Percentiles rank a stretch among this genome's conserved stretches.
phyloP scores from a whole-genome alignment of 2,113 vertebrate genomes.

The Pardalotus punctatus region DNA sequence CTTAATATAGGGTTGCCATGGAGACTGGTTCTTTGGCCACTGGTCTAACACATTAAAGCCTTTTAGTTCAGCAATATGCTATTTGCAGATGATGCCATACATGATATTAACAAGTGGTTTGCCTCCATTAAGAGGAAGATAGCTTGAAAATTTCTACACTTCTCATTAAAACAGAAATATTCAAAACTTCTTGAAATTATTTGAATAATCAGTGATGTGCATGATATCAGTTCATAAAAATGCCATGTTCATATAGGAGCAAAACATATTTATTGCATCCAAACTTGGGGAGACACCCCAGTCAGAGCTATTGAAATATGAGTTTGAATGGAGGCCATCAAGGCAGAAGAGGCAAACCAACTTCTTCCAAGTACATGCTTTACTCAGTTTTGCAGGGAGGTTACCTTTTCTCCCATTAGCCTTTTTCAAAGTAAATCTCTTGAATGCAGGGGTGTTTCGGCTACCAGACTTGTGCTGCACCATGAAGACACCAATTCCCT shows the following conservation, averaged over 20 bases:
- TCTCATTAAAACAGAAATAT: conserved; percentile 28
- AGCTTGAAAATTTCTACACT: conserved; percentile 24
- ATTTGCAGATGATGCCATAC: conserved; percentile 60
- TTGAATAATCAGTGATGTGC: background rate
- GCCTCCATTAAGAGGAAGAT: conserved; percentile 34
- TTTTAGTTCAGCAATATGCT: conserved; percentile 70
- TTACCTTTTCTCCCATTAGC: background rate
- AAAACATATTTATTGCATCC: background rate
- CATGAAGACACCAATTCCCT: background rate
- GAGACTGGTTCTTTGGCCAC: conserved; percentile 73
- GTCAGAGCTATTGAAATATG: background rate
- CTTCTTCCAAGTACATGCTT: background rate
- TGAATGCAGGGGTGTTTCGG: background rate
- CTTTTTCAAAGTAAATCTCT: background rate
- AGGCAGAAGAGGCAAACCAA: background rate
- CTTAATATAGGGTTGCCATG: conserved; percentile 74
- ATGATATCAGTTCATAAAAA: background rate
- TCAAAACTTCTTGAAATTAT: conserved; percentile 6
- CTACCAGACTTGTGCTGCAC: background rate
- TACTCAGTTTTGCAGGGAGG: background rate
- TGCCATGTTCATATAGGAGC: background rate
- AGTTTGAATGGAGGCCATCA: background rate
- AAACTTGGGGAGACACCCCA: background rate
- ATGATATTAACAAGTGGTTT: conserved; percentile 67
- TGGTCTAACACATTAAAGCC: conserved; percentile 69